A percentile compares a stretch with the other conserved stretches of the same genome.
Conservation (phyloP, 1,140 invertebrate species). For the Stenopsyche tienmushanensis region DNA sequence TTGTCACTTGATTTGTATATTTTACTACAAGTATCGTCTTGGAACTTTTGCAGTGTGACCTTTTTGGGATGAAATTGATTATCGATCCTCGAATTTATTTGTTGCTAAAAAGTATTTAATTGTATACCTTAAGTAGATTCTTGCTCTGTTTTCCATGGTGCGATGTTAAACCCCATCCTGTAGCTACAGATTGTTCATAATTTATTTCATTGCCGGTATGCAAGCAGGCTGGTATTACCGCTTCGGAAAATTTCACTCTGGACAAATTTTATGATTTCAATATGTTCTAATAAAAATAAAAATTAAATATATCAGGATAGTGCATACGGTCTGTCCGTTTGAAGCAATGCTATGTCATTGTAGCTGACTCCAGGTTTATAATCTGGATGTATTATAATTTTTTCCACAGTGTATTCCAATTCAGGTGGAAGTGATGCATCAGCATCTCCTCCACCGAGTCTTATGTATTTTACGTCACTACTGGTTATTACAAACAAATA, state of each 20-base stretch:
- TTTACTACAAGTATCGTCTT: not conserved
- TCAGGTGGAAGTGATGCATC: not conserved
- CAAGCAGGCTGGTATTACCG: constrained; percentile 39
- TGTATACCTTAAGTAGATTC: constrained; percentile 26
- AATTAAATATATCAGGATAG: constrained; percentile 2
- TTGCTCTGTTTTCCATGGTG: constrained; percentile 14
- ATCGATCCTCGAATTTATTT: not conserved
- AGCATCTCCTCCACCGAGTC: constrained; percentile 20
- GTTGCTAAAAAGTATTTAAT: not conserved
- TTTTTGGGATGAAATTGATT: not conserved
- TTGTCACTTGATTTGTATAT: not conserved
- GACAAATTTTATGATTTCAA: not conserved
- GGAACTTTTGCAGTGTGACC: constrained; percentile 10
- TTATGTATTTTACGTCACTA: constrained; percentile 21
- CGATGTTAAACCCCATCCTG: constrained; percentile 27
- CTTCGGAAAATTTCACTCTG: constrained; percentile 25
- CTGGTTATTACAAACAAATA: not conserved
- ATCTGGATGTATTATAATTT: constrained; percentile 20
- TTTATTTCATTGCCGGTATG: constrained; percentile 24
- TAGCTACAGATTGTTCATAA: constrained; percentile 16
- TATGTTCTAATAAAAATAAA: constrained; percentile 1
- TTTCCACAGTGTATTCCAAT: constrained; percentile 6
- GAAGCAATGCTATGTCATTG: constrained; percentile 48
- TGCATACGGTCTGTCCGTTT: constrained; percentile 39
- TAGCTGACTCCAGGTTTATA: constrained; percentile 40